Evolutionary conservation across 2,113 vertebrate genomes (phyloP).

Genomic region (Enhydra lutris): DNA sequence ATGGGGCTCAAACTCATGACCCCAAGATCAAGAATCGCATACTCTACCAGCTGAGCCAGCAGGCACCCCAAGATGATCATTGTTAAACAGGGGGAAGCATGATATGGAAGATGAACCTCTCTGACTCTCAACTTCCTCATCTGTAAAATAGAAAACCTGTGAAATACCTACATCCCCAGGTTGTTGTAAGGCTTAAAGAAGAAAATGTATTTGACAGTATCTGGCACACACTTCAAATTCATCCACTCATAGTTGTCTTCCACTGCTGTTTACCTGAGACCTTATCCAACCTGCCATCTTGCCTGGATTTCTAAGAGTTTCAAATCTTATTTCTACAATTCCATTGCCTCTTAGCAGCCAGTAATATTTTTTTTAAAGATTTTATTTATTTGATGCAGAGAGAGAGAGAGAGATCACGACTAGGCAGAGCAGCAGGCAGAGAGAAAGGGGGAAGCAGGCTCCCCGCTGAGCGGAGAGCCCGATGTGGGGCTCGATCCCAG

Average conservation of each 20-base stretch:
- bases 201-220: neutral
- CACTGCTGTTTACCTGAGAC: neutral
- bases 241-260: neutral
- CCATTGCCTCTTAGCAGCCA: neutral
- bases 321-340: slow-evolving; percentile 10
- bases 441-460: too few species aligned
- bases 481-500: too few species aligned
- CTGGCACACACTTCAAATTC: slow-evolving; percentile 7
- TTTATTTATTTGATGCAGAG: too few species aligned
- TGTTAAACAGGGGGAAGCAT: neutral
- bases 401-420: too few species aligned
- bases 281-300: neutral
- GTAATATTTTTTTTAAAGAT: too few species aligned
- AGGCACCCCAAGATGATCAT: neutral
- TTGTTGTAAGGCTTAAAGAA: slow-evolving; percentile 2
- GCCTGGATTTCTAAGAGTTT: neutral
- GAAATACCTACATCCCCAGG: neutral
- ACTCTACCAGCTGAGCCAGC: neutral
- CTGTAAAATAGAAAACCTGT: neutral
- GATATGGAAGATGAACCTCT: neutral
- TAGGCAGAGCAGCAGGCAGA: too few species aligned
- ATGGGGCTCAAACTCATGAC: neutral
- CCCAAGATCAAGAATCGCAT: neutral
- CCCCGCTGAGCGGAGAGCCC: too few species aligned
- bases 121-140: neutral